Evolutionary conservation across 1,140 invertebrate species (phyloP).

Genomic region (Chironomus striatipennis): DNA sequence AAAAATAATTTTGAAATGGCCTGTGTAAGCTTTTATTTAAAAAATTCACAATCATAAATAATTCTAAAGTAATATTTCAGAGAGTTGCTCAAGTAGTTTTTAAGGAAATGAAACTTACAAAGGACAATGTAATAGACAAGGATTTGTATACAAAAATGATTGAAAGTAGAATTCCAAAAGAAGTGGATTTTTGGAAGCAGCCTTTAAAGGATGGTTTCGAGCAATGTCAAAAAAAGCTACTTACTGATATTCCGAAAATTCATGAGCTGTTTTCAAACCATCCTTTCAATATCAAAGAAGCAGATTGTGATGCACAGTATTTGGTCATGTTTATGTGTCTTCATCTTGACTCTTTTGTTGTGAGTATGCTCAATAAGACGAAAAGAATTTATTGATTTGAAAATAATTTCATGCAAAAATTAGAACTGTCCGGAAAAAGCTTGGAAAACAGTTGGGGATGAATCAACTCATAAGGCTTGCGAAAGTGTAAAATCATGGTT

Average conservation of each 20-base stretch:
- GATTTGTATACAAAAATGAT: background rate
- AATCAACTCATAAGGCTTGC: background rate
- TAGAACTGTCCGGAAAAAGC: background rate
- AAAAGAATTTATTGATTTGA: background rate
- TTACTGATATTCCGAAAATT: background rate
- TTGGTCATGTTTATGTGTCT: background rate
- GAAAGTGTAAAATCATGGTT: background rate
- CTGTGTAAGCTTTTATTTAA: background rate
- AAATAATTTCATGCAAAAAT: background rate
- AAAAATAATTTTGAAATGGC: background rate
- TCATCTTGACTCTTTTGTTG: slow-evolving; percentile 5
- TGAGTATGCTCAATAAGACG: background rate
- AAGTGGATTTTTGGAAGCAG: background rate
- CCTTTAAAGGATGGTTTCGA: background rate
- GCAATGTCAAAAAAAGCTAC: background rate
- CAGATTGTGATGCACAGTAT: background rate
- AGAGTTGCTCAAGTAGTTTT: background rate
- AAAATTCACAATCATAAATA: background rate
- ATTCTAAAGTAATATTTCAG: background rate
- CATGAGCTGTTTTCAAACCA: background rate
- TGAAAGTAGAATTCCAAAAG: background rate
- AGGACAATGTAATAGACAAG: background rate
- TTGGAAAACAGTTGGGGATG: background rate
- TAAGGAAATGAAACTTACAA: background rate
- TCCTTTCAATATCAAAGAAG: background rate